Conservation (phyloP, 2,113 vertebrate genomes). For the Oncorhynchus clarkii region DNA sequence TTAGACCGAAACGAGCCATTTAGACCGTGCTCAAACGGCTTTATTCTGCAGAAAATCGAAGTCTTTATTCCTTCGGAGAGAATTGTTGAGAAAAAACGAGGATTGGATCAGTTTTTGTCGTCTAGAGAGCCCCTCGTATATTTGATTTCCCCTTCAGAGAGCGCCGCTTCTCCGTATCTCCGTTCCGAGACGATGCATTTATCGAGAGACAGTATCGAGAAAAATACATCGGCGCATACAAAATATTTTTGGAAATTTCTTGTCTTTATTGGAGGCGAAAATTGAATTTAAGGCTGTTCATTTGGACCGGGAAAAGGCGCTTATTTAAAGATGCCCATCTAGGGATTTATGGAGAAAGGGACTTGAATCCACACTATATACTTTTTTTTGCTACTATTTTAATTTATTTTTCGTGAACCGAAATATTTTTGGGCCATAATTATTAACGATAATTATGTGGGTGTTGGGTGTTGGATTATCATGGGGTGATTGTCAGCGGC, state of each 20-base stretch:
- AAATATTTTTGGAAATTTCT: constrained; percentile 69
- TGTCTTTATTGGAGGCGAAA: constrained; percentile 64
- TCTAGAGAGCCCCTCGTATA: constrained; percentile 70
- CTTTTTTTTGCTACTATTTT: constrained; percentile 66
- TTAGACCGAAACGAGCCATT: constrained; percentile 66
- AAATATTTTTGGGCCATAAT: constrained; percentile 65
- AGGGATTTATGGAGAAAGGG: constrained; percentile 54
- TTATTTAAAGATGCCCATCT: constrained; percentile 60
- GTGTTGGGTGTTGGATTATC: constrained; percentile 81
- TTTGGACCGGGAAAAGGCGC: constrained; percentile 69
- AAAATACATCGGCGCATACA: constrained; percentile 62
- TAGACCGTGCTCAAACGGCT: constrained; percentile 71
- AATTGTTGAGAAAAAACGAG: constrained; percentile 61
- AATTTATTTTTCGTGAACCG: constrained; percentile 62
- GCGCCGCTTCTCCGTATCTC: constrained; percentile 73
- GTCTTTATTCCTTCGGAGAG: constrained; percentile 45
- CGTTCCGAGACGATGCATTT: constrained; percentile 58
- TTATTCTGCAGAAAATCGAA: constrained; percentile 54
- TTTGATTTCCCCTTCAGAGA: constrained; percentile 81
- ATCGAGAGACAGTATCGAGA: constrained; percentile 59
- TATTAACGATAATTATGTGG: constrained; percentile 76
- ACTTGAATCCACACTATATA: constrained; percentile 46
- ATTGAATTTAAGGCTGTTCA: constrained; percentile 62
- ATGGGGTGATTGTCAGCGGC: constrained; percentile 81
- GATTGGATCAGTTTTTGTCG: constrained; percentile 67